These are phyloP conservation scores for Synanthedon vespiformis DNA, from an alignment of 2,888 invertebrate genomes.

Conservation along the genomic window DNA sequence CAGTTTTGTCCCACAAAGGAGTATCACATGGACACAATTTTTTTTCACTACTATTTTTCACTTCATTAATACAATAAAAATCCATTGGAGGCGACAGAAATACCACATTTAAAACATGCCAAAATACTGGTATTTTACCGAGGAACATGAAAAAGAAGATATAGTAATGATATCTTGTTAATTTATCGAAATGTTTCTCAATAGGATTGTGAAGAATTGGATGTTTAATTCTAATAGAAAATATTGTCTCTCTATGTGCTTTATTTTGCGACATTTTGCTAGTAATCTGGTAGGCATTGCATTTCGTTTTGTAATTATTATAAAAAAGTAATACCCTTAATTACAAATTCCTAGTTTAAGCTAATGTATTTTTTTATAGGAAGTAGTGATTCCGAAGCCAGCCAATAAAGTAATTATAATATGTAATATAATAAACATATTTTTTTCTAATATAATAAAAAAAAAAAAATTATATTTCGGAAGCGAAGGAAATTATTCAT, in stretches of 20 bases:
- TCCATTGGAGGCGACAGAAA: slow-evolving; percentile 44
- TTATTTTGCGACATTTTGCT: no score
- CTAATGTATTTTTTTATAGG: no score
- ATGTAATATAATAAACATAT: no score
- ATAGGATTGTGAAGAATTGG: slow-evolving; percentile 25
- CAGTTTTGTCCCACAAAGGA: slow-evolving; percentile 32
- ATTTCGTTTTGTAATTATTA: no score
- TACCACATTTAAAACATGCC: slow-evolving; percentile 43
- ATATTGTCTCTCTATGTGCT: neutral
- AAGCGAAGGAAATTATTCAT: no score
- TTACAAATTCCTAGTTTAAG: no score
- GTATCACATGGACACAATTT: slow-evolving; percentile 36
- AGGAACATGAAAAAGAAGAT: slow-evolving; percentile 31
- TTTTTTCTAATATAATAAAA: no score
- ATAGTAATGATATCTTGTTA: slow-evolving; percentile 37
- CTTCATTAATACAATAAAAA: slow-evolving; percentile 21
- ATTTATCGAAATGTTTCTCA: slow-evolving; percentile 29
- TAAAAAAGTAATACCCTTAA: no score
- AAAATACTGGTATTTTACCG: slow-evolving; percentile 34
- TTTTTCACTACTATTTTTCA: slow-evolving; percentile 2
- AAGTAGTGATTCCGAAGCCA: no score
- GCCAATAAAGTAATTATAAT: no score
- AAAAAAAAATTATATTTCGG: no score
- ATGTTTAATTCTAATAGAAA: neutral
- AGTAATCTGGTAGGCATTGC: no score